Percentiles rank a stretch among this genome's conserved stretches.
Evolutionary conservation across 2,113 vertebrate species (phyloP).

Genomic region (Cricetomys ansorgei): DNA sequence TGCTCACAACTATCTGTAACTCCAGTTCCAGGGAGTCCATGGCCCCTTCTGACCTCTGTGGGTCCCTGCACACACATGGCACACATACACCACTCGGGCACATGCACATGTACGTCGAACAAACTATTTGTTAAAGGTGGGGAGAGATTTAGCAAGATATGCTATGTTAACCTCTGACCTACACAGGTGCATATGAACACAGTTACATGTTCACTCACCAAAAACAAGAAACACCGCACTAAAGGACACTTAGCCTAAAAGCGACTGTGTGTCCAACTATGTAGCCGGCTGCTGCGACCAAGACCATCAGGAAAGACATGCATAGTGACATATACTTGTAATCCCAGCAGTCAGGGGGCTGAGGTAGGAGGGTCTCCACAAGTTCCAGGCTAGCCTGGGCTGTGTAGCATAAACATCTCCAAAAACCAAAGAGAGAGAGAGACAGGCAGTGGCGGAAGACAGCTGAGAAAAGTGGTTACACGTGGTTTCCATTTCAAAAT

Average conservation of each 20-base stretch:
- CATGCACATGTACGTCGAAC: not conserved
- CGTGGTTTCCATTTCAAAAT: not conserved
- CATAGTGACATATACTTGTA: not conserved
- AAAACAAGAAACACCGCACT: not conserved
- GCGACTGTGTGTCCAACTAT: accelerated
- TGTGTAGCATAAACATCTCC: not conserved
- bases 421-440: not conserved
- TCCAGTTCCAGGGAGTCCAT: not conserved
- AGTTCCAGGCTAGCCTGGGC: not conserved
- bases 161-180: no score
- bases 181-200: not conserved
- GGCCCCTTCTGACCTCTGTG: not conserved
- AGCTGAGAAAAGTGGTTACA: accelerated
- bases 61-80: not conserved
- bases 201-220: not conserved
- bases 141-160: not conserved
- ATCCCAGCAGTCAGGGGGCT: not conserved
- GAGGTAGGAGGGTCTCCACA: not conserved
- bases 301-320: not conserved
- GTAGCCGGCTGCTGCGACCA: not conserved
- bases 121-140: not conserved
- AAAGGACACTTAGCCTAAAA: not conserved
- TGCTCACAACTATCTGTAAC: not conserved
- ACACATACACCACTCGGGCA: not conserved
- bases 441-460: accelerated